Evolutionary conservation across 2,888 invertebrate genomes (phyloP), one percentile per base, ranked within the genome.

Genomic region (Adineta ricciae): DNA sequence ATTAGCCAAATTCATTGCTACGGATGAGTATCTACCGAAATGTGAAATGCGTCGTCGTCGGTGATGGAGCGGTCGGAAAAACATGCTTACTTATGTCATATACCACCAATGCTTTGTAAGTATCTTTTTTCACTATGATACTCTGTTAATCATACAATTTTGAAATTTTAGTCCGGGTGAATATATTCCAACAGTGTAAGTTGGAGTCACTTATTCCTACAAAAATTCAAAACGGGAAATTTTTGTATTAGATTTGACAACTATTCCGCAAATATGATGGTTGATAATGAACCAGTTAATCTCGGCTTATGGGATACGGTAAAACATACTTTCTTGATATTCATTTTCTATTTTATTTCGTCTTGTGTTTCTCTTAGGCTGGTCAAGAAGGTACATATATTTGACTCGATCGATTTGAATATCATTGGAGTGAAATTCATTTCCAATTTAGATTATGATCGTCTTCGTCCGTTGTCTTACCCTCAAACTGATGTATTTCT

Each of bases 221-320:
- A n/a, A 78, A 78, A 41, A 24, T 19, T 21, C n/a, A n/a, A n/a
- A 41, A 41, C 41, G 2, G 24, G n/a, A 38, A 8, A 3, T 41
- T 78, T 78, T 24, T 5, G 24, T 9, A 24, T 9, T 41, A 78
- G 78, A 78, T 96, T 98, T 91, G 97, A 98, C 92, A 97, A 98
- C 91, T 98, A 97, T 91, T 97, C 97, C 4, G 97, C 97, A 86
- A 97, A 97, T 93, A 97, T 98, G 84, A 97, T 98, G 97, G 97
- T 98, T 84, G 97, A 98, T 91, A 97, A 97, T 1, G 97, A 97
- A 91, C 97, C 97, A 0, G 97, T 97, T 88, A 97, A 97, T 92
- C 92, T 98, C 88, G 97, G 97, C n/a, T 92, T 96, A 54, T 96
- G 96, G 96, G 96, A 96, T 92, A 96, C 97, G 87, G 64, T 64